Percentiles rank a stretch among this genome's conserved stretches.
Evolutionary conservation across 2,888 invertebrate species (phyloP).

Genomic region (Alitta virens): DNA sequence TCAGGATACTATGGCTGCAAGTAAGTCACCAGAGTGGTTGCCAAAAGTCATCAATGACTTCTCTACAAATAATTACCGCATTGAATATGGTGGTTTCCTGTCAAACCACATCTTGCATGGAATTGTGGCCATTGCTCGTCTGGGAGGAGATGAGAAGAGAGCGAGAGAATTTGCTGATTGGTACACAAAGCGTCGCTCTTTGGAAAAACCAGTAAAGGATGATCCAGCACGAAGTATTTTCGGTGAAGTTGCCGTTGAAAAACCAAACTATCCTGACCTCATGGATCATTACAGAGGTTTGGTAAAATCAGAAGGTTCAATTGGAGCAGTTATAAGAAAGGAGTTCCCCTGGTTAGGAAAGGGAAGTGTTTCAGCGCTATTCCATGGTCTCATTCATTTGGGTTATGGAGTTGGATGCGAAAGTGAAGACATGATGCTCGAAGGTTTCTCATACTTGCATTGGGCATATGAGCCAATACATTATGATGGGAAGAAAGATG

Average conservation of each 20-base stretch:
- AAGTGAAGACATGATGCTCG: background rate
- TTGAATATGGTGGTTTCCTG: background rate
- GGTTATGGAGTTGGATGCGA: background rate
- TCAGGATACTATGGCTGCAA: too few species aligned
- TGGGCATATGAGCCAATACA: background rate
- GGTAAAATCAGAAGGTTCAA: background rate
- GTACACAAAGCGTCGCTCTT: background rate
- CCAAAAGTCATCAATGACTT: background rate
- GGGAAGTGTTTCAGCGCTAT: background rate
- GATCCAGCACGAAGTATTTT: background rate
- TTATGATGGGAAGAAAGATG: background rate
- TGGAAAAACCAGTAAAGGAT: background rate
- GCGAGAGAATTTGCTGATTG: background rate
- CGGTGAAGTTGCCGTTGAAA: background rate
- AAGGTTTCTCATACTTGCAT: slow-evolving; percentile 8
- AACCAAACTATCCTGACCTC: background rate
- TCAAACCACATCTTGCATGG: slow-evolving; percentile 4
- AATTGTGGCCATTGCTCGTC: background rate
- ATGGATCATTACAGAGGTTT: background rate
- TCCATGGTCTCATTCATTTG: slow-evolving; percentile 5
- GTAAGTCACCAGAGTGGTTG: background rate
- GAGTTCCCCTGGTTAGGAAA: background rate
- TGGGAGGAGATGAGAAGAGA: background rate
- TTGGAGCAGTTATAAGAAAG: background rate
- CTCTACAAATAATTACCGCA: background rate